Base-by-base conservation (phyloP, 2,113 vertebrate species). In the Protobothrops mucrosquamatus region DNA sequence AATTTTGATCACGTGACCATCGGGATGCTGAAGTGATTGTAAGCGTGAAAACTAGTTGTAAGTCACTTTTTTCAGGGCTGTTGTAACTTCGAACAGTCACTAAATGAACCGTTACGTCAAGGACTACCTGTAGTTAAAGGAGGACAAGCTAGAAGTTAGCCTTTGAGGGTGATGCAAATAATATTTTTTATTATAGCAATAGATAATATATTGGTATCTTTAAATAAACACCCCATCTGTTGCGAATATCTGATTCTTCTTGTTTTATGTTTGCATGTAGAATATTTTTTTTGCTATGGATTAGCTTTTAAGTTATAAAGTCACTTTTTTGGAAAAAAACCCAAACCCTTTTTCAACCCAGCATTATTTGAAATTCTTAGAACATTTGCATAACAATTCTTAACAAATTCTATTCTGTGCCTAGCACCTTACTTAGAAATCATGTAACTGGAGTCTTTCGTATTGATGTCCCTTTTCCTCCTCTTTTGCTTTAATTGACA, bases 401-500 rank as follows among this genome's bases (percentile, higher is more conserved):
- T 93, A 12, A 61, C 86, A 1, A 61, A 87, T 55, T 69, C 46
- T 92, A 24, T 93, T 74, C 54, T 64, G 69, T 56, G 57, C 4
- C 4, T 10, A 59, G 22, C 3, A 10, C 2, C 93, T 94, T 61
- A 51, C 4, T 57, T 74, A 52, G 12, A 96, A 85, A 1, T 26
- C 2, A 0, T 18, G 46, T 89, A 93, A 74, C 12, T 2, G 89
- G 34, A 15, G 9, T n/a, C 57, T 10, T 2, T 55, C 22, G 1
- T 48, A 3, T 2, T 95, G 61, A 51, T 90, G 1, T 74, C 46
- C 26, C 34, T 48, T 55, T 87, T 87, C 74, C 8, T 51, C 93
- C 8, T 87, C 4, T 96, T 94, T 91, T 1, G 10, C 93, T 54
- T 54, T 4, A 93, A 94, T 26, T n/a, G 34, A 69, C 85, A 99